A percentile compares a stretch with the other conserved stretches of the same genome.
These are phyloP conservation scores for Serrognathus titanus DNA, from an alignment of 2,888 invertebrate species.

Conservation along the genomic window DNA sequence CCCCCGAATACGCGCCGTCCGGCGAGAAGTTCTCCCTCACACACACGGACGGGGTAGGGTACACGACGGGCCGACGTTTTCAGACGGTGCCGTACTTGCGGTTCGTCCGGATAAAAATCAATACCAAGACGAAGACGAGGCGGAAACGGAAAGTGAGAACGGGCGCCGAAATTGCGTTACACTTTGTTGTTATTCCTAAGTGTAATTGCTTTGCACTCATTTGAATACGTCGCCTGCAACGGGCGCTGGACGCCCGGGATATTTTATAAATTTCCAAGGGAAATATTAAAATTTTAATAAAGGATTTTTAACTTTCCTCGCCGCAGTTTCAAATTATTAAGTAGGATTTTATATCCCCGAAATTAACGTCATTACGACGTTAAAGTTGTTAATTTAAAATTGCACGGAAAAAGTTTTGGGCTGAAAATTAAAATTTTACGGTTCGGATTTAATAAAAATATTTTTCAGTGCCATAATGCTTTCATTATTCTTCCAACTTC, in stretches of 20 bases:
- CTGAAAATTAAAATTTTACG: no score
- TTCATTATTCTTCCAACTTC: no score
- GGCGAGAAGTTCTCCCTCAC: not conserved
- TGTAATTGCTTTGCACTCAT: slow-evolving; percentile 22
- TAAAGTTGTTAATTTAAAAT: not conserved
- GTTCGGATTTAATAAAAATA: no score
- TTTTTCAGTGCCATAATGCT: no score
- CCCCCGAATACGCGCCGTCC: slow-evolving; percentile 24
- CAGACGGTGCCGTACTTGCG: slow-evolving; percentile 37
- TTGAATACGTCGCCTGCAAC: slow-evolving; percentile 15
- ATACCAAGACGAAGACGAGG: slow-evolving; percentile 35
- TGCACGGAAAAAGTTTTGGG: no score
- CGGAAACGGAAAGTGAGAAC: slow-evolving; percentile 39
- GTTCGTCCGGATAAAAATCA: slow-evolving; percentile 42
- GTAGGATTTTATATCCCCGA: slow-evolving; percentile 3
- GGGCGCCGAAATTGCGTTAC: slow-evolving; percentile 24
- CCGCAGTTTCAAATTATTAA: no score
- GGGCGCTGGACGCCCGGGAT: no score
- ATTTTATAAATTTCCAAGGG: not conserved
- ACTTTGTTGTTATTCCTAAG: slow-evolving; percentile 21
- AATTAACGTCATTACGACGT: slow-evolving; percentile 3
- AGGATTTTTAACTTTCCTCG: not conserved
- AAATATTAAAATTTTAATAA: slow-evolving; percentile 8
- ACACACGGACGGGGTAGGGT: not conserved
- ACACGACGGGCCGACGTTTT: slow-evolving; percentile 33